phyloP scores from a whole-genome alignment of 2,113 vertebrate genomes.

The Oostethus manadensis region DNA sequence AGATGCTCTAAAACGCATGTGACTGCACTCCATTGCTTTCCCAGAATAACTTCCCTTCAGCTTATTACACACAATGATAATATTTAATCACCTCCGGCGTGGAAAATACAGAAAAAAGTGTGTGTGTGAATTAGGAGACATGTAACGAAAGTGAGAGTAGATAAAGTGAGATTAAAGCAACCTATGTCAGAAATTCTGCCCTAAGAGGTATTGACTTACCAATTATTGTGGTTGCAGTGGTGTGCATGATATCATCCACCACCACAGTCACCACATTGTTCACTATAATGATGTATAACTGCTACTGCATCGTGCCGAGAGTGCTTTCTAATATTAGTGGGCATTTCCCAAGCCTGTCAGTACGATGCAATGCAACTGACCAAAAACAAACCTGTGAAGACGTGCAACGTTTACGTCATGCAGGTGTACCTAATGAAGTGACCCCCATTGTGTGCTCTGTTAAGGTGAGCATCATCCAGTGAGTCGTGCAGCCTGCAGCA shows the following conservation, averaged over 20 bases:
- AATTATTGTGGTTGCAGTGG: no score
- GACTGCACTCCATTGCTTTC: conserved; percentile 33
- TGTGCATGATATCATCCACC: no score
- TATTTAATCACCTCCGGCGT: conserved; percentile 2
- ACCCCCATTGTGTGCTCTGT: neutral
- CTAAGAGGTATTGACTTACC: no score
- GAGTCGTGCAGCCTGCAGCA: conserved; percentile 31
- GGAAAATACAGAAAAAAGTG: conserved; percentile 3
- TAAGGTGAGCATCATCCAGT: conserved; percentile 17
- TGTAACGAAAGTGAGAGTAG: neutral
- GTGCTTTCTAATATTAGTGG: no score
- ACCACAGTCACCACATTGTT: no score
- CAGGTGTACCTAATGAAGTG: neutral
- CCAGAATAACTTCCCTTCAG: conserved; percentile 29
- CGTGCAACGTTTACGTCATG: neutral
- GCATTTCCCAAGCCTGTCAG: neutral
- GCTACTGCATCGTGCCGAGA: no score
- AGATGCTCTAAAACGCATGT: conserved; percentile 60
- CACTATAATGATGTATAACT: no score
- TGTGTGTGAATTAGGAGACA: neutral
- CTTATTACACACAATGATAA: conserved; percentile 13
- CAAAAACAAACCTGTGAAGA: neutral
- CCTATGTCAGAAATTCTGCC: no score
- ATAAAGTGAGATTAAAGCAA: neutral
- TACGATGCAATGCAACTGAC: neutral